Evolutionary conservation across 1,140 invertebrate species (phyloP), one percentile per base, ranked within the genome.

Genomic region (Papilio glaucus): DNA sequence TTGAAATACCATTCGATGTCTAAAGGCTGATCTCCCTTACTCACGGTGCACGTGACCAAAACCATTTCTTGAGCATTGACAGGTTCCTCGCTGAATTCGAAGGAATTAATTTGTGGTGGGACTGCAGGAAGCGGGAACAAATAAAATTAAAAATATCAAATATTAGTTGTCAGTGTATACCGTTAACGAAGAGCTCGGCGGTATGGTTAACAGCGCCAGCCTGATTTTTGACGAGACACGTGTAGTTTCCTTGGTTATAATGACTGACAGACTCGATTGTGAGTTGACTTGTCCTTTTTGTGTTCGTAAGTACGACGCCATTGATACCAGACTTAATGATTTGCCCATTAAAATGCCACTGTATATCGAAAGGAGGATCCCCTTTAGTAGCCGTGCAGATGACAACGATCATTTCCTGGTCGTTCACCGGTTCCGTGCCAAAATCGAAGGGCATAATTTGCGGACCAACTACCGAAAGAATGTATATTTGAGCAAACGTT

Each of bases 211-310:
- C 92, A 49, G 87, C 93, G 26, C 96, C 96, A 21, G 96, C 96
- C 70, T 87, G 89, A 85, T 96, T 96, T 85, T 93, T 94, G 9
- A 95, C 95, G 73, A 92, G 94, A 83, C 96, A 97, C 2, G 96
- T 96, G 82, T 96, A 97, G 80, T 95, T 95, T 73, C 95, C 95
- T 72, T 95, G 93, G 87, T 97, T 96, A 71, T 93, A 90, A 12
- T 96, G 94, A 73, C 94, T 94, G 9, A 96, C 94, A 2, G 94
- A 93, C 73, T 95, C 94, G 69, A 95, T 94, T n/a, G 87, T 93
- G 7, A 94, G 82, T 68, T 94, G 87, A 78, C 92, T 93, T n/a
- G 92, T 91, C 24, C 93, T 86, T 82, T 94, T 94, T 33, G 91
- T 89, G 67, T 88, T 94, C 24, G 85, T 92, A 24, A 91, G 81